Evolutionary conservation across 2,797 vertebrate genomes (phyloP), one percentile per base, ranked within the genome.

Genomic region (Sebastiscus albofasciatus): DNA sequence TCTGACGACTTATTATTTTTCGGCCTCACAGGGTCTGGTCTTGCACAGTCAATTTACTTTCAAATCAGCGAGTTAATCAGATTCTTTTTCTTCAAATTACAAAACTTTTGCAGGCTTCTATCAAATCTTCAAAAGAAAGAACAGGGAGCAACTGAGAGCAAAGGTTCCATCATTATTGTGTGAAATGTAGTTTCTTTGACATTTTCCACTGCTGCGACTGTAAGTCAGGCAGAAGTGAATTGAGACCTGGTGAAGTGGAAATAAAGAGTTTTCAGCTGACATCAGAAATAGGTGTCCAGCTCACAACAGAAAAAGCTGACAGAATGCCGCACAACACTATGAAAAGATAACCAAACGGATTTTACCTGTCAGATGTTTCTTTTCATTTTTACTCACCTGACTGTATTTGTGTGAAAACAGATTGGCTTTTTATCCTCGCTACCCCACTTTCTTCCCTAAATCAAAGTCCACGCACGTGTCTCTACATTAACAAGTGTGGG

Each of bases 181-280:
- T 49, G 22, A 58, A 31, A 77, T 62, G 59, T 67, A 49, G 16
- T 31, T 79, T 82, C 27, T 8, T 31, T 75, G 46, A 75, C 64
- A 72, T 64, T 29, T 54, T 59, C 24, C 26, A 34, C 58, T 8
- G 27, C 14, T 46, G 34, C 4, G 8, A 11, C 12, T 52, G 34
- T 49, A 65, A 68, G 62, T 67, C 62, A 14, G 16, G 27, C 42
- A 34, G 62, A 59, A 72, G 34, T 67, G 42, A 76, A 68, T 16
- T 20, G n/a, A 72, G 55, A 67, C 34, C 34, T 59, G n/a, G 7
- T 72, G 60, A 78, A 31, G 34, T 72, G 33, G 60, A 79, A 74
- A 67, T 69, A 77, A 66, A 71, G 42, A 14, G n/a, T 55, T 78
- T 77, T 75, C 12, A 24, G 58, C 39, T 72, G 22, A 55, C 71